phyloP scores from a whole-genome alignment of 2,888 invertebrate species.

The Flexamia atlantica region DNA sequence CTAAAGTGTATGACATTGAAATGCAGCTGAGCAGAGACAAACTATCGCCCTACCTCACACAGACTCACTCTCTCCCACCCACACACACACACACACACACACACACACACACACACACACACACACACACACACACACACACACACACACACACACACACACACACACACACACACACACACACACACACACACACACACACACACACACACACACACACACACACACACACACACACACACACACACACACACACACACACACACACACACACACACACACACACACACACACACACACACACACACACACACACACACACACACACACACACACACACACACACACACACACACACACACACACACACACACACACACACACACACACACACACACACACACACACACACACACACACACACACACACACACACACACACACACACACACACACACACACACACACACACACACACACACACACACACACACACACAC shows the following conservation, averaged over 20 bases:
- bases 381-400: slow-evolving; percentile 49
- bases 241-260: slow-evolving; percentile 49
- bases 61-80: slow-evolving; percentile 13
- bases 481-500: slow-evolving; percentile 43
- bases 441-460: slow-evolving; percentile 49
- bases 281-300: slow-evolving; percentile 49
- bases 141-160: slow-evolving; percentile 49
- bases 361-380: slow-evolving; percentile 44
- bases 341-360: slow-evolving; percentile 44
- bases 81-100: too few relatives aligned
- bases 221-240: slow-evolving; percentile 49
- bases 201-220: slow-evolving; percentile 49
- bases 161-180: slow-evolving; percentile 49
- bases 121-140: slow-evolving; percentile 49
- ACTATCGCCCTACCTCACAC: too few relatives aligned
- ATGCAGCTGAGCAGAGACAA: too few relatives aligned
- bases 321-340: slow-evolving; percentile 51
- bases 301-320: slow-evolving; percentile 42
- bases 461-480: slow-evolving; percentile 45
- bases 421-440: slow-evolving; percentile 49
- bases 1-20: too few relatives aligned
- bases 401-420: slow-evolving; percentile 49
- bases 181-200: slow-evolving; percentile 37
- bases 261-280: slow-evolving; percentile 49
- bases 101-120: slow-evolving; percentile 49